Conservation (phyloP, 2,113 vertebrate species). For the Syrrhaptes paradoxus region DNA sequence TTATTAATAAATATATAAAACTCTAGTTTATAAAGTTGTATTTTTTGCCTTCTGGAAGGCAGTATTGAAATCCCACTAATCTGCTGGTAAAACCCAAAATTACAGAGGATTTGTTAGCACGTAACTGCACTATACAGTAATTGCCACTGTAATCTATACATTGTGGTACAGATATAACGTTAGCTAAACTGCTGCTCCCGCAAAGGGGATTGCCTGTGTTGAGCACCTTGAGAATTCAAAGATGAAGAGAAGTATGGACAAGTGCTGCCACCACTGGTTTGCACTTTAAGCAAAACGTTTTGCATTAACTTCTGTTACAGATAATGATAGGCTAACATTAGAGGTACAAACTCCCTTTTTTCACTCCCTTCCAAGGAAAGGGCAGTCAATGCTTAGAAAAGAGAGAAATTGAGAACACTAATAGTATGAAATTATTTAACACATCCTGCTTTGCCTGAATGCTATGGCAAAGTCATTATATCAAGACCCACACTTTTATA, state of each 20-base stretch:
- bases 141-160: neutral
- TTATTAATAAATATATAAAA: neutral
- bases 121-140: accelerated
- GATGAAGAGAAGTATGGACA: neutral
- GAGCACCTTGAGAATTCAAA: neutral
- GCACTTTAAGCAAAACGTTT: neutral
- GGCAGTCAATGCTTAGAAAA: neutral
- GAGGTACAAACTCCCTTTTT: neutral
- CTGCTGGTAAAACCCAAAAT: neutral
- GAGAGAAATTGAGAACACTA: neutral
- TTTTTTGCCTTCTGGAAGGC: neutral
- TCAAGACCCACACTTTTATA: neutral
- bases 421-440: neutral
- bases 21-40: neutral
- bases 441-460: neutral
- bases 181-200: neutral
- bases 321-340: neutral
- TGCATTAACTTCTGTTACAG: neutral
- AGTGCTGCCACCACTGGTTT: neutral
- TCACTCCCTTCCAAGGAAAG: neutral
- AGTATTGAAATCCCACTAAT: neutral
- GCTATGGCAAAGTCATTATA: neutral
- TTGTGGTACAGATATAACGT: neutral
- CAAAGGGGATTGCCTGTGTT: accelerated
- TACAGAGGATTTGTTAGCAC: neutral